Percentiles rank a stretch among this genome's conserved stretches.
Conservation (phyloP, 1,140 invertebrate species). For the Trichomalopsis sarcophagae region DNA sequence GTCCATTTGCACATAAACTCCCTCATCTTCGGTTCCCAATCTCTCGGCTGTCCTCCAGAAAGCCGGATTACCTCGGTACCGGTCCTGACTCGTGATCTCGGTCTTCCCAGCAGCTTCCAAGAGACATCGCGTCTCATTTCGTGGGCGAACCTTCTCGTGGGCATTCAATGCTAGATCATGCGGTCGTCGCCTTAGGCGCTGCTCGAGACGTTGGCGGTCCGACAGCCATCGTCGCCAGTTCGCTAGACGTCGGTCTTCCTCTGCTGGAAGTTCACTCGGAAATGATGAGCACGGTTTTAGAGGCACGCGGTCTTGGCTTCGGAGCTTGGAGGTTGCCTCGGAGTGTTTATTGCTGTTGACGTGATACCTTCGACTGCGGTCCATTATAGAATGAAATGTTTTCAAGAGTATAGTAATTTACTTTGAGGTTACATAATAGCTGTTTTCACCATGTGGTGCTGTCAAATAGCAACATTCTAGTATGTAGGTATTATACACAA, state of each 20-base stretch:
- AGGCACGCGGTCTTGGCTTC: background rate
- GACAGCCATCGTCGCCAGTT: constrained; percentile 65
- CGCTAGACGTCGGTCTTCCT: constrained; percentile 58
- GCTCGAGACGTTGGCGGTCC: constrained; percentile 42
- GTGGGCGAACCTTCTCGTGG: constrained; percentile 57
- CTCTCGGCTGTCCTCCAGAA: constrained; percentile 58
- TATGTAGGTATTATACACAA: too few relatives aligned
- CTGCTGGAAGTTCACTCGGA: constrained; percentile 7
- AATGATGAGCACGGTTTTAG: background rate
- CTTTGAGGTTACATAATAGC: background rate
- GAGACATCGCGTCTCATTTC: constrained; percentile 60
- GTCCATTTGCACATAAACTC: background rate
- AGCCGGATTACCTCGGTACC: constrained; percentile 62
- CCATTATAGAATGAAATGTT: background rate
- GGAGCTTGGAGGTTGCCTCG: too few relatives aligned
- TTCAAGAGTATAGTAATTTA: background rate
- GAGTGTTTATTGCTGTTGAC: background rate
- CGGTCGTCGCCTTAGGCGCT: constrained; percentile 60
- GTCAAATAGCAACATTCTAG: too few relatives aligned
- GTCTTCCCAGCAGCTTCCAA: constrained; percentile 64
- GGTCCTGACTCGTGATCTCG: constrained; percentile 58
- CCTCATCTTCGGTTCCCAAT: constrained; percentile 48
- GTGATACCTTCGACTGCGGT: background rate
- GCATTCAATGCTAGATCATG: constrained; percentile 66
- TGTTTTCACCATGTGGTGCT: background rate